A percentile compares a stretch with the other conserved stretches of the same genome.
phyloP scores from a whole-genome alignment of 1,140 invertebrate species.

The Pachypeltis micranthus region DNA sequence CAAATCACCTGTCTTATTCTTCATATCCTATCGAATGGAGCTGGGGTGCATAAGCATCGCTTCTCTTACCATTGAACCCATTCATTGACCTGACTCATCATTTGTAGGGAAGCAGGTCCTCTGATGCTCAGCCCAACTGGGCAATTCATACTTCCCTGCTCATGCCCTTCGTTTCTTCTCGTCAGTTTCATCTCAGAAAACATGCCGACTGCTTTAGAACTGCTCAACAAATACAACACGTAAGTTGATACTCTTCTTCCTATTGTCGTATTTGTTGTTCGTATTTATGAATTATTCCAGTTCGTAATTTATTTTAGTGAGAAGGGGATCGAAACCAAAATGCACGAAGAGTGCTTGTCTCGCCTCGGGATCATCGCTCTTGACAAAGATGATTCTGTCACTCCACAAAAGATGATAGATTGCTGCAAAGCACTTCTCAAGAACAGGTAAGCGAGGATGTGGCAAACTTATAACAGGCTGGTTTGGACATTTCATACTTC shows the following conservation, averaged over 20 bases:
- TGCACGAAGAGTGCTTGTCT: constrained; percentile 50
- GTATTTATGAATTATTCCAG: constrained; percentile 9
- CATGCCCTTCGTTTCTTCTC: constrained; percentile 71
- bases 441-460: constrained; percentile 35
- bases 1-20: too few species aligned
- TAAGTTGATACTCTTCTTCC: constrained; percentile 36
- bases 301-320: constrained; percentile 44
- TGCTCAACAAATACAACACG: constrained; percentile 61
- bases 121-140: constrained; percentile 86
- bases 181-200: constrained; percentile 72
- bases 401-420: constrained; percentile 74
- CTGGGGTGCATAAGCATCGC: too few species aligned
- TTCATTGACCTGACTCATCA: too few species aligned
- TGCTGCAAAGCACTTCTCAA: constrained; percentile 61
- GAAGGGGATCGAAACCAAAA: constrained; percentile 60
- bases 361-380: constrained; percentile 55
- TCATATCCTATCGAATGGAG: too few species aligned
- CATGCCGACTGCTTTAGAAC: constrained; percentile 55
- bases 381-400: constrained; percentile 80
- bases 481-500: too few species aligned
- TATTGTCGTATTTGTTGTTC: not conserved
- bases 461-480: too few species aligned
- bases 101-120: constrained; percentile 69
- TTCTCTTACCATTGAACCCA: too few species aligned
- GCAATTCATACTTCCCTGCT: constrained; percentile 81